Evolutionary conservation across 1,140 invertebrate genomes (phyloP).

Genomic region (Drosophila ogumai): DNA sequence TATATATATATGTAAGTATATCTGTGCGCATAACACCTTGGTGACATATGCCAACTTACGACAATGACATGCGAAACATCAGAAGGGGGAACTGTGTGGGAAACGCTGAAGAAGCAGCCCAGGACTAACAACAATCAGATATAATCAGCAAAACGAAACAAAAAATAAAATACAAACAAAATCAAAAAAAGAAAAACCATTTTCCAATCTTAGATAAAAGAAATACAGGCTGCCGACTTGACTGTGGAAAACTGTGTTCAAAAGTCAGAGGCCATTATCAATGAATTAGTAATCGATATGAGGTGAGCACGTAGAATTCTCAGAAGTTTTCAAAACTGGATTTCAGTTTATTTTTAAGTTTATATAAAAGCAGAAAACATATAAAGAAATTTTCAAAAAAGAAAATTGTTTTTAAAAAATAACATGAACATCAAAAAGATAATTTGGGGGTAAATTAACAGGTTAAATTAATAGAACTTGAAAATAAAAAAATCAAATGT

Average conservation of each 20-base stretch:
- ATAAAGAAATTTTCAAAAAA: background rate
- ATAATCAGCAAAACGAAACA: constrained; percentile 24
- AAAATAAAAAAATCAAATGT: background rate
- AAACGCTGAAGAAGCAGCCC: constrained; percentile 17
- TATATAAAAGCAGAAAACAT: background rate
- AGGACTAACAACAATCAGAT: constrained; percentile 33
- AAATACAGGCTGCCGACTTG: constrained; percentile 10
- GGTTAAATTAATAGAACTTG: background rate
- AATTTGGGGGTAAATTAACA: background rate
- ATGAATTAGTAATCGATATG: constrained; percentile 17
- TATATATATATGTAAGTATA: constrained; percentile 7
- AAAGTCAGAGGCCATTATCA: constrained; percentile 6
- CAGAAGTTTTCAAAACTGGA: background rate
- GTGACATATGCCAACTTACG: constrained; percentile 76
- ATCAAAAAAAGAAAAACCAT: constrained; percentile 22
- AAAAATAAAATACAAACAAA: background rate
- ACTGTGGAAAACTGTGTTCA: constrained; percentile 14
- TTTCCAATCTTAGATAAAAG: constrained; percentile 36
- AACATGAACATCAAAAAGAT: background rate
- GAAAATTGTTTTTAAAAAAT: background rate
- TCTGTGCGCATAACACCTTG: constrained; percentile 64
- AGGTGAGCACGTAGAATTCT: background rate
- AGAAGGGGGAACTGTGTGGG: constrained; percentile 2
- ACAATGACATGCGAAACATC: constrained; percentile 69
- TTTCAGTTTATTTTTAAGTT: background rate